Percentiles rank a stretch among this genome's conserved stretches.
These are phyloP conservation scores for Etheostoma nigrum DNA, from an alignment of 2,797 vertebrate species.

Conservation along the genomic window DNA sequence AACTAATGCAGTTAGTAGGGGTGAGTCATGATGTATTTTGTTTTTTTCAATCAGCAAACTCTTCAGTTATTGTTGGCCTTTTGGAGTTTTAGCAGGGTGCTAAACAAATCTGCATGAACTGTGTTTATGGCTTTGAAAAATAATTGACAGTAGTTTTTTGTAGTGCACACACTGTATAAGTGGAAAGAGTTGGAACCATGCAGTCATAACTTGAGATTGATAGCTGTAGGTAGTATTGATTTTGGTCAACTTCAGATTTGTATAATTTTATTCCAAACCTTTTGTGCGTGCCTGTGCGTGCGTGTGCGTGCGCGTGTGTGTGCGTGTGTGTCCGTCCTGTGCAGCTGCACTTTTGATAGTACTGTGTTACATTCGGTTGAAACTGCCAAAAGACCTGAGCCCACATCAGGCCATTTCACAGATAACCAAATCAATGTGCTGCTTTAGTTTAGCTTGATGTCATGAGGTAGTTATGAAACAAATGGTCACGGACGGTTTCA, in stretches of 20 bases:
- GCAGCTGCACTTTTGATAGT: constrained; percentile 19
- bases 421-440: constrained; percentile 50
- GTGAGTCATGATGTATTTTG: not conserved
- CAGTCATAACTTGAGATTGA: constrained; percentile 9
- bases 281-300: constrained; percentile 10
- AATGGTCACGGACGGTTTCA: constrained; percentile 48
- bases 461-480: constrained; percentile 34
- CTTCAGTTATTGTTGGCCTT: constrained; percentile 25
- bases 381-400: constrained; percentile 36
- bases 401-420: constrained; percentile 22
- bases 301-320: constrained; percentile 8
- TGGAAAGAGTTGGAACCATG: constrained; percentile 17
- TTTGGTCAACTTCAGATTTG: constrained; percentile 18
- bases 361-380: constrained; percentile 31
- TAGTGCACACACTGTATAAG: constrained; percentile 40
- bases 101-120: constrained; percentile 37
- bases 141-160: constrained; percentile 29
- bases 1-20: constrained; percentile 17
- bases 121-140: constrained; percentile 34
- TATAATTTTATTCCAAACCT: not conserved
- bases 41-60: not conserved
- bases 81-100: constrained; percentile 35
- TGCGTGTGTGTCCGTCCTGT: not conserved
- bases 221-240: constrained; percentile 10
- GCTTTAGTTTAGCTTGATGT: constrained; percentile 47